These are phyloP conservation scores for Arctia plantaginis DNA, from an alignment of 2,888 invertebrate genomes.

Conservation along the genomic window DNA sequence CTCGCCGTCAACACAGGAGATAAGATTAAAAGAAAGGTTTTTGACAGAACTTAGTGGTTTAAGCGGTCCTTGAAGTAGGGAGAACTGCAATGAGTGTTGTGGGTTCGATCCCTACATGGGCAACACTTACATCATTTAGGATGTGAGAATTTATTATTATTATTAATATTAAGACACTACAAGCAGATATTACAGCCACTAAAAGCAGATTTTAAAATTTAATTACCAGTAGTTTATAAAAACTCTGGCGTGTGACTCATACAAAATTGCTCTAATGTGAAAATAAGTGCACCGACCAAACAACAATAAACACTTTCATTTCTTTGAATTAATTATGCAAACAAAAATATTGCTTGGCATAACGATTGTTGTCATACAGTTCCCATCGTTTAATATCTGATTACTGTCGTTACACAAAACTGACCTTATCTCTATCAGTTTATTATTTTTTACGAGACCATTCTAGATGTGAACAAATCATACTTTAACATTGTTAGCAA, in stretches of 20 bases:
- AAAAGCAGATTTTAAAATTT: slow-evolving; percentile 7
- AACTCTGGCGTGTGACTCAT: slow-evolving; percentile 24
- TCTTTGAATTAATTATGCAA: slow-evolving; percentile 56
- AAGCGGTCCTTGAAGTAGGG: too few relatives aligned
- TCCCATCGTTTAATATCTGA: slow-evolving; percentile 59
- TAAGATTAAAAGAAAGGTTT: too few relatives aligned
- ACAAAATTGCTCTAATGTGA: slow-evolving; percentile 48
- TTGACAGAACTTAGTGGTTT: too few relatives aligned
- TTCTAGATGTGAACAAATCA: slow-evolving; percentile 16
- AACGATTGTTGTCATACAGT: slow-evolving; percentile 42
- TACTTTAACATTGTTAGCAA: slow-evolving; percentile 18
- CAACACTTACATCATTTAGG: too few relatives aligned
- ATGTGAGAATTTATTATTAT: too few relatives aligned
- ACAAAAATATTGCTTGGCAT: slow-evolving; percentile 45
- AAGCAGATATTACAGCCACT: background rate
- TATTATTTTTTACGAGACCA: slow-evolving; percentile 6
- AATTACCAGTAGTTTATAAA: slow-evolving; percentile 4
- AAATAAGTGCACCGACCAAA: slow-evolving; percentile 46
- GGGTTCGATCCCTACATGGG: too few relatives aligned
- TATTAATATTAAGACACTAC: background rate
- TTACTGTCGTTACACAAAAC: slow-evolving; percentile 48
- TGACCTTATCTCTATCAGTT: slow-evolving; percentile 35
- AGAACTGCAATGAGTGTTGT: too few relatives aligned
- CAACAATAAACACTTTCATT: slow-evolving; percentile 61
- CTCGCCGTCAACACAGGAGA: too few relatives aligned